These are phyloP conservation scores for Hydrophis major DNA, from an alignment of 2,797 vertebrate genomes.

Conservation along the genomic window DNA sequence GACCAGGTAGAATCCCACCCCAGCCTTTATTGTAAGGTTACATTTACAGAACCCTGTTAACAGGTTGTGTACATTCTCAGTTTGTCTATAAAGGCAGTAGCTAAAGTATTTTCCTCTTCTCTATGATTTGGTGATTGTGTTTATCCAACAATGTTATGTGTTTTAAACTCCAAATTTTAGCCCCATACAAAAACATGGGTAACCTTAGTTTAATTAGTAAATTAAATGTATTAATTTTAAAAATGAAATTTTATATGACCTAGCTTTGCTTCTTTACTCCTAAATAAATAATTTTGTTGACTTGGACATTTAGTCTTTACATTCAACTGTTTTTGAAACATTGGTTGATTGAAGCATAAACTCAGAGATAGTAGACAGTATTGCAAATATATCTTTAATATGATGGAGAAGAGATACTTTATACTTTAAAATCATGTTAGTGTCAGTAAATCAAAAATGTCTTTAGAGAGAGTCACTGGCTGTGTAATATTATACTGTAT, in stretches of 20 bases:
- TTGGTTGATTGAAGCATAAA: background rate
- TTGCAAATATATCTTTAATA: background rate
- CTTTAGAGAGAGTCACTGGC: background rate
- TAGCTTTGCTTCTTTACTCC: background rate
- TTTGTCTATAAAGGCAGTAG: background rate
- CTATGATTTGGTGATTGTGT: background rate
- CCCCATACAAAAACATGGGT: background rate
- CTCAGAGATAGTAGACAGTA: background rate
- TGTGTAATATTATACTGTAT: background rate
- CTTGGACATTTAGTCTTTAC: slow-evolving; percentile 5
- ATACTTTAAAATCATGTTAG: background rate
- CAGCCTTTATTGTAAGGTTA: background rate
- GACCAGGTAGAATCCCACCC: too few species aligned
- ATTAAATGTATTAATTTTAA: background rate
- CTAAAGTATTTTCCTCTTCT: background rate
- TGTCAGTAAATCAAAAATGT: background rate
- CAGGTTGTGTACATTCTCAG: background rate
- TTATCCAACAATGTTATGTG: background rate
- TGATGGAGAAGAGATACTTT: background rate
- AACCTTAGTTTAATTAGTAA: background rate
- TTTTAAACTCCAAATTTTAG: background rate
- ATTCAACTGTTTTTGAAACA: background rate
- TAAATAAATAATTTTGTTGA: background rate
- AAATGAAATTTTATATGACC: background rate
- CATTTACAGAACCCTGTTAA: background rate